A percentile compares a stretch with the other conserved stretches of the same genome.
phyloP scores from a whole-genome alignment of 2,888 invertebrate genomes.

The Marasmarcha lunaedactyla region DNA sequence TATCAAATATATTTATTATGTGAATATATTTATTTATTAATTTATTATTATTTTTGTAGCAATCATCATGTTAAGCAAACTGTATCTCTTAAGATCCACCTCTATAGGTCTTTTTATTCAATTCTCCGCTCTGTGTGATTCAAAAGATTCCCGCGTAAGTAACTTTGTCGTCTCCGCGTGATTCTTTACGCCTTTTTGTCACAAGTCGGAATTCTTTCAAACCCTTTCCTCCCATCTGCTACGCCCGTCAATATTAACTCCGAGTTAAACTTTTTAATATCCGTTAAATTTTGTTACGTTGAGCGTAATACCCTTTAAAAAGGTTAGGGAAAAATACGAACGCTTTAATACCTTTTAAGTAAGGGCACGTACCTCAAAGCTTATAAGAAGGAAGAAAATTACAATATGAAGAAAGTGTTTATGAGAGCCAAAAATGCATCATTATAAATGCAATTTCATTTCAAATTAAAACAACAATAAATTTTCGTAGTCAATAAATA shows the following conservation, averaged over 20 bases:
- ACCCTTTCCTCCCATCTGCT: conserved; percentile 66
- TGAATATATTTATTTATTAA: too few relatives aligned
- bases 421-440: neutral
- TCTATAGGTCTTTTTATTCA: too few relatives aligned
- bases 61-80: too few relatives aligned
- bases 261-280: conserved; percentile 70
- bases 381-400: neutral
- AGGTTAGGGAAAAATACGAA: conserved; percentile 17
- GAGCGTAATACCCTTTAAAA: conserved; percentile 46
- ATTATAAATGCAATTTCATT: neutral
- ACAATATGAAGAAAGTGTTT: neutral
- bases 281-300: conserved; percentile 67
- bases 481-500: neutral
- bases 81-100: too few relatives aligned
- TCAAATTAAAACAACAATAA: neutral
- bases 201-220: conserved; percentile 68
- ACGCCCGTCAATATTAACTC: conserved; percentile 72
- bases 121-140: too few relatives aligned
- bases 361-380: neutral
- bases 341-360: conserved; percentile 13
- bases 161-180: conserved; percentile 53
- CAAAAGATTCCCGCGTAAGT: conserved; percentile 59
- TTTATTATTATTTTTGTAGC: too few relatives aligned
- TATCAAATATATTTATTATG: too few relatives aligned
- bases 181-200: conserved; percentile 71